Evolutionary conservation across 2,888 invertebrate genomes (phyloP), one percentile per base, ranked within the genome.

Genomic region (Ashinkailepas kermadecensis): DNA sequence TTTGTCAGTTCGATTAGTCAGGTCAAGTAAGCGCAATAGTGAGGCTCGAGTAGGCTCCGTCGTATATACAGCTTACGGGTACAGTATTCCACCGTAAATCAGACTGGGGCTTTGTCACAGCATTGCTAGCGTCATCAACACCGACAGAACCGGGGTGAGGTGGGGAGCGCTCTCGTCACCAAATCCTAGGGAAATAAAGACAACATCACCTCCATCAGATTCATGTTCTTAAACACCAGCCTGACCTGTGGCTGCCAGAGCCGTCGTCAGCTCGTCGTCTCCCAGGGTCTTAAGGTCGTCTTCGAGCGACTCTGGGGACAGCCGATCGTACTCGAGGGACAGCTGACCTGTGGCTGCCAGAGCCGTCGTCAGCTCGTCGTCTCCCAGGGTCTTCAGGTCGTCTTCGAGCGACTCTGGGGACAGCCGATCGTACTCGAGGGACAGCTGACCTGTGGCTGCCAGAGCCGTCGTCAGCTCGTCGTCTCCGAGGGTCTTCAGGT

Each of bases 391-490:
- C 39, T 9, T 70, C 15, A 70, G 25, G 70, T 70, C 70, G 70
- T 70, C 70, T 25, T 70, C 70, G 25, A 70, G 39, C 7, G 70
- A 70, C 13, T 7, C 15, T 6, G 70, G 7, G 12, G 70, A 9
- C 70, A 70, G 39, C 70, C 70, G 70, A 25, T 70, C 67, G 67
- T 67, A 67, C n/a, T 67, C 67, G n/a, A n/a, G n/a, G n/a, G n/a
- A n/a, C n/a, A n/a, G n/a, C 18, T 64, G 18, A 65, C 70, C 70
- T 25, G 39, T 13, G 15, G 70, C 70, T 39, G 39, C 6, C 39
- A 70, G 25, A 2, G 70, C 70, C 13, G 15, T 39, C 11, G 70
- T 15, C 11, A 70, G 21, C 70, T 70, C 70, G 25, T 25, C 70
- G 7, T n/a, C 4, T 3, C 70, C 70, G 12, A 70, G 70, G 25